A percentile compares a stretch with the other conserved stretches of the same genome.
phyloP scores from a whole-genome alignment of 2,797 vertebrate genomes.

The Myotis vivesi region DNA sequence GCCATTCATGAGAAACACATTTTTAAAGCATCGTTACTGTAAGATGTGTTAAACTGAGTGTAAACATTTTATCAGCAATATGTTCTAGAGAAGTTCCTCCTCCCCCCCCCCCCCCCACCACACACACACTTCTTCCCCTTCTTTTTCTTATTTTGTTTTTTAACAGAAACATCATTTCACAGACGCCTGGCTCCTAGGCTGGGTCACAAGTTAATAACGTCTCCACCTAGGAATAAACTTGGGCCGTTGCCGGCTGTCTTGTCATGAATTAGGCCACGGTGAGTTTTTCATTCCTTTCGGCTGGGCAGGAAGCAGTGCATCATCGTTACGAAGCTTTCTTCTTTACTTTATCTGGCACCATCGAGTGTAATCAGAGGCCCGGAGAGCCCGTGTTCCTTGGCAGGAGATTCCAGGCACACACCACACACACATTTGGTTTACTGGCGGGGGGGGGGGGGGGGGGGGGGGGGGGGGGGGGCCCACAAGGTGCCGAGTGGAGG shows the following conservation, averaged over 20 bases:
- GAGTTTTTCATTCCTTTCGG: constrained; percentile 56
- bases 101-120: accelerated
- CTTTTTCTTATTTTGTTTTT: constrained; percentile 25
- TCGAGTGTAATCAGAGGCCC: constrained; percentile 62
- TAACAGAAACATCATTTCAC: constrained; percentile 73
- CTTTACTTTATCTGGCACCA: constrained; percentile 54
- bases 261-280: constrained; percentile 51
- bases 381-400: constrained; percentile 8
- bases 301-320: constrained; percentile 59
- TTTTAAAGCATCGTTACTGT: constrained; percentile 73
- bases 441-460: neutral
- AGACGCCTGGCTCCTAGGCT: constrained; percentile 65
- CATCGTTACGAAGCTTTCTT: constrained; percentile 65
- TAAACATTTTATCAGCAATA: constrained; percentile 79
- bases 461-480: neutral
- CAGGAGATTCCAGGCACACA: constrained; percentile 57
- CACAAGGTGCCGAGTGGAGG: no score
- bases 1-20: constrained; percentile 76
- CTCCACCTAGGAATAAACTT: constrained; percentile 69
- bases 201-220: constrained; percentile 70
- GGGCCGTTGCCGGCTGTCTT: constrained; percentile 61
- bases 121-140: no score
- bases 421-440: constrained; percentile 47
- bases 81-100: neutral
- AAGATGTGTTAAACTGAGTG: constrained; percentile 75